Evolutionary conservation across 2,888 invertebrate genomes (phyloP).

Genomic region (Tetragonula carbonaria): DNA sequence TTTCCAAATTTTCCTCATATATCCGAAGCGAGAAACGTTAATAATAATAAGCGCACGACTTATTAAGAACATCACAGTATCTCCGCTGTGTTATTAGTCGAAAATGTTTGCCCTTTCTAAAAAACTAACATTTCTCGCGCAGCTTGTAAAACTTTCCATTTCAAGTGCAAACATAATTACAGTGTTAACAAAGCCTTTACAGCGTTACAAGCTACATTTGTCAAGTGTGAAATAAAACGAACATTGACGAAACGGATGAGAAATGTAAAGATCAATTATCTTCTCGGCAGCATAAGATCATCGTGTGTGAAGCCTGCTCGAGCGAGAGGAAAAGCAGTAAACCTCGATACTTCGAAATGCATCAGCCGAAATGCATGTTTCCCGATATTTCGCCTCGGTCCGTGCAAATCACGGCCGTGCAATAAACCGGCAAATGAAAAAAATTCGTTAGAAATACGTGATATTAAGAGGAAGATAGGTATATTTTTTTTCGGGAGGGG

Average conservation of each 20-base stretch:
- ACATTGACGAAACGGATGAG: not conserved
- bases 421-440: slow-evolving; percentile 40
- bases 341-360: not conserved
- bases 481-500: slow-evolving; percentile 27
- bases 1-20: not conserved
- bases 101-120: no score
- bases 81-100: no score
- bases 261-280: not conserved
- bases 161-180: no score
- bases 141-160: no score
- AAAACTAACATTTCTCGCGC: no score
- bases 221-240: no score
- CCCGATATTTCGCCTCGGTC: not conserved
- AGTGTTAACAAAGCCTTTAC: no score
- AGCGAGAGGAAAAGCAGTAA: not conserved
- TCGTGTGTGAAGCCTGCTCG: not conserved
- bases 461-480: slow-evolving; percentile 57
- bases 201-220: no score
- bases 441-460: slow-evolving; percentile 52
- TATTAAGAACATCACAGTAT: no score
- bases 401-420: not conserved
- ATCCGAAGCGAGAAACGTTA: no score
- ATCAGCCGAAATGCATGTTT: not conserved
- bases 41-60: no score
- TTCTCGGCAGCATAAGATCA: not conserved